Base-by-base conservation (phyloP, 2,113 vertebrate genomes). In the Sturnus vulgaris region DNA sequence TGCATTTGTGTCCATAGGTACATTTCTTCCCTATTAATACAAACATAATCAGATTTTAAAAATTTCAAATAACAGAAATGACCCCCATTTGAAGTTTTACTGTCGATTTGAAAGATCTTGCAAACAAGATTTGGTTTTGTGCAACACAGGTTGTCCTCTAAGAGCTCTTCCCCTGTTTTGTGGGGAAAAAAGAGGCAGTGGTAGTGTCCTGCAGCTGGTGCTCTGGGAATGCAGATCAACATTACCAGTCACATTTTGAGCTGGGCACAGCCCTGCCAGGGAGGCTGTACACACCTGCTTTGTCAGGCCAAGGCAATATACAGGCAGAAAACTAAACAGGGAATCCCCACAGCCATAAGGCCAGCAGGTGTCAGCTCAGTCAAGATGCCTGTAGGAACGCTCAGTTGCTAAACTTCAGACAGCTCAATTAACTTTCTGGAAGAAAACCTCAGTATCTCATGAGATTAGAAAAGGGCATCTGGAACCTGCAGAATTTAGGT, bases 1-100 rank as follows among this genome's bases (percentile, higher is more conserved):
- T 99, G 98, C 99, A 99, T 96, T 99, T 99, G 98, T 99, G 99
- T 68, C 99, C 99, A 15, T 99, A 99, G 82, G 99, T 99, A 95
- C 99, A 99, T 97, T 99, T 99, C 97, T 99, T 99, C 68, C 99
- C 99, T 99, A 92, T 55, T 79, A 82, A 95, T 57, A 95, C 40
- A 35, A 86, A 91, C 28, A 75, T 3, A 60, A 72, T 57, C 50
- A 91, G 82, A 78, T 60, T 49, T 6, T 1, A 49, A 94, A 84
- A 37, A 3, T 49, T 39, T 49, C n/a, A 61, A 33, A 56, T 20
- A 57, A 68, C 2, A 16, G 65, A 69, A 89, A 75, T 16, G 21
- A 9, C 18, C 24, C 31, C 44, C 53, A 39, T 44, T 65, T 52
- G 9, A 78, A 86, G 35, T 73, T 86, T 63, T 82, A 66, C 11